These are phyloP conservation scores for Oscheius onirici DNA, from an alignment of 2,888 invertebrate genomes.

Conservation along the genomic window DNA sequence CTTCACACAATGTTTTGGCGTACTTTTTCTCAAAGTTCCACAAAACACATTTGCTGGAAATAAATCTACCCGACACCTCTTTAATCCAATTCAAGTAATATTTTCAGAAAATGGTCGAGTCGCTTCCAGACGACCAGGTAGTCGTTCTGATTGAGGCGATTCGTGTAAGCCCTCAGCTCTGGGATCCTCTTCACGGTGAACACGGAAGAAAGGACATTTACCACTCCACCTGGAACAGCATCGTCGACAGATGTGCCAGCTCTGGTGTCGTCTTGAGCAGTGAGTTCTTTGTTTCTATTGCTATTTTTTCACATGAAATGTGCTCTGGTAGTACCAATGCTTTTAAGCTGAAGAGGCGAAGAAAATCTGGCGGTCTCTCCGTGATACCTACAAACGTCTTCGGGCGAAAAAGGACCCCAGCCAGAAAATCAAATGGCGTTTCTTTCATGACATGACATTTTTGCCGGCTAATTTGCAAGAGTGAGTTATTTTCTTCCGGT, in stretches of 20 bases:
- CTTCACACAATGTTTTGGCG: no score
- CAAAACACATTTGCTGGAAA: background rate
- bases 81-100: background rate
- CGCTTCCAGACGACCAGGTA: background rate
- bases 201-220: background rate
- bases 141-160: background rate
- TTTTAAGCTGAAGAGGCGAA: slow-evolving; percentile 1
- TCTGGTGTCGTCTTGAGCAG: background rate
- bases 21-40: background rate
- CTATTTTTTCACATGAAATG: background rate
- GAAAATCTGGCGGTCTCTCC: background rate
- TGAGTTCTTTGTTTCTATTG: background rate
- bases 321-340: background rate
- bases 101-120: slow-evolving; percentile 6
- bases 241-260: background rate
- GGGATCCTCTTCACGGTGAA: background rate
- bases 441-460: background rate
- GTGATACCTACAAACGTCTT: background rate
- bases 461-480: background rate
- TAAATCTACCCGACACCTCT: background rate
- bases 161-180: background rate
- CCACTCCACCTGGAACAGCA: background rate
- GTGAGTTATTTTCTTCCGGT: background rate
- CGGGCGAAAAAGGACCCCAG: background rate
- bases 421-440: background rate